phyloP scores from a whole-genome alignment of 2,888 invertebrate species.

The Lepidochrysops patricia region DNA sequence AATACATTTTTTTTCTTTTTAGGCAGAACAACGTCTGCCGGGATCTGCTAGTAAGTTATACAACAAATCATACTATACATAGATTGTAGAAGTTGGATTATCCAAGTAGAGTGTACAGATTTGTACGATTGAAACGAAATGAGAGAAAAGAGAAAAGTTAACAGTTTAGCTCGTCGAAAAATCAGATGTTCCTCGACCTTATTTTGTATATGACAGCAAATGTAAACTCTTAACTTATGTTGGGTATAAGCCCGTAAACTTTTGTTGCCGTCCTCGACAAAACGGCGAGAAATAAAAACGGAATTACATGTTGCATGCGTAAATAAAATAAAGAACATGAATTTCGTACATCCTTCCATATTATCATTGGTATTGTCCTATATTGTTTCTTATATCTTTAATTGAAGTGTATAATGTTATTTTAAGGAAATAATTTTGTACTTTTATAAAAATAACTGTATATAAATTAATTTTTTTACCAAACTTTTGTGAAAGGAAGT shows the following conservation, averaged over 20 bases:
- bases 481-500: no score
- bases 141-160: no score
- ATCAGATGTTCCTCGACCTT: neutral
- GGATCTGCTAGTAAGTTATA: no score
- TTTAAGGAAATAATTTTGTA: no score
- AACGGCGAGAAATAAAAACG: neutral
- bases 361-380: neutral
- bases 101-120: no score
- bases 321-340: conserved; percentile 4
- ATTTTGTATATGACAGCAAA: neutral
- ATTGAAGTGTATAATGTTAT: no score
- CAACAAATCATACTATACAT: no score
- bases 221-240: neutral
- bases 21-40: no score
- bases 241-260: neutral
- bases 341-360: neutral
- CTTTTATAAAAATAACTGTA: neutral
- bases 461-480: no score
- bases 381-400: neutral
- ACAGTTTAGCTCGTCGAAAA: neutral
- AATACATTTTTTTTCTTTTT: no score
- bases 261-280: neutral
- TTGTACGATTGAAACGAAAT: no score
- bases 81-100: no score
- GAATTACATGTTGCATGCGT: neutral